A percentile compares a stretch with the other conserved stretches of the same genome.
Conservation (phyloP, 2,888 invertebrate species). For the Embidobia sp. region DNA sequence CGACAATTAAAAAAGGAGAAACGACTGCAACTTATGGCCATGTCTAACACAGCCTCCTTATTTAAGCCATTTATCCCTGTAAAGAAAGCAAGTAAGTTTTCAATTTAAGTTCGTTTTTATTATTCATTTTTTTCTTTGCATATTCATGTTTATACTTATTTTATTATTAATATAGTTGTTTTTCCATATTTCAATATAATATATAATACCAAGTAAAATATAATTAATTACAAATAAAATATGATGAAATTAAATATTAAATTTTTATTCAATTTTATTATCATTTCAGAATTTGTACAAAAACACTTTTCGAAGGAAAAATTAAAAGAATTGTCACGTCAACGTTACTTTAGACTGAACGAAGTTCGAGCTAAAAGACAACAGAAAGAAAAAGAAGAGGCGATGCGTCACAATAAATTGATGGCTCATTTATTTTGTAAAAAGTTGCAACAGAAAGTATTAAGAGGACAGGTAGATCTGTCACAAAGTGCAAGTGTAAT, state of each 20-base stretch:
- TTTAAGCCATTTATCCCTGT: slow-evolving; percentile 69
- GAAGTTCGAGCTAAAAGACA: slow-evolving; percentile 86
- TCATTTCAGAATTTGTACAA: slow-evolving; percentile 71
- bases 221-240: too few relatives aligned
- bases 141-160: too few relatives aligned
- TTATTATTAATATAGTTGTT: too few relatives aligned
- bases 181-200: too few relatives aligned
- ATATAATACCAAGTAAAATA: too few relatives aligned
- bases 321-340: slow-evolving; percentile 84
- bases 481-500: slow-evolving; percentile 86
- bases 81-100: slow-evolving; percentile 71
- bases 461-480: slow-evolving; percentile 86
- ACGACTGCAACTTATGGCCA: slow-evolving; percentile 80
- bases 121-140: too few relatives aligned
- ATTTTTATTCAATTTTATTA: slow-evolving; percentile 1
- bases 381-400: slow-evolving; percentile 84
- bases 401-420: slow-evolving; percentile 86
- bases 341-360: slow-evolving; percentile 87
- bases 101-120: too few relatives aligned
- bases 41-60: slow-evolving; percentile 75
- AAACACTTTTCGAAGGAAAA: slow-evolving; percentile 83
- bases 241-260: too few relatives aligned
- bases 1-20: slow-evolving; percentile 81
- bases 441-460: slow-evolving; percentile 87
- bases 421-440: slow-evolving; percentile 90